Evolutionary conservation across 2,797 vertebrate species (phyloP).

Genomic region (Spizella passerina): DNA sequence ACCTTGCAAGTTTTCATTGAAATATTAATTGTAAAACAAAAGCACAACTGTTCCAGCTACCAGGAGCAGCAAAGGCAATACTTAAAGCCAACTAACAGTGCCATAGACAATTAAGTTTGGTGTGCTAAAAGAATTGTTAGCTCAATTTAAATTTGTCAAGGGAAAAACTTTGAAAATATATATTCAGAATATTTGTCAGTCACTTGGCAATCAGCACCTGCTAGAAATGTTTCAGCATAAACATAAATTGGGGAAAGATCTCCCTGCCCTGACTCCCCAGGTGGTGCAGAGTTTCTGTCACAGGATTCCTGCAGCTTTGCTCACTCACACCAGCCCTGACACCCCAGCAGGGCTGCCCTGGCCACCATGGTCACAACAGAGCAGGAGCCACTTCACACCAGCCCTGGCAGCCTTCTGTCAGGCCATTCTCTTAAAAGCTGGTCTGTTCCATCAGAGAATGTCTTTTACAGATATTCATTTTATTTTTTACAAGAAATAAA

Average conservation of each 20-base stretch:
- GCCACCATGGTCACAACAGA: not conserved
- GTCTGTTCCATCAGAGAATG: not conserved
- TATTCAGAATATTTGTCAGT: not conserved
- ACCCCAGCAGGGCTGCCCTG: not conserved
- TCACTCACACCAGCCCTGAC: too few relatives aligned
- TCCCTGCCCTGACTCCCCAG: not conserved
- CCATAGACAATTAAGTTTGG: not conserved
- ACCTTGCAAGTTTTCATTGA: slow-evolving; percentile 44
- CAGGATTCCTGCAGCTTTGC: not conserved
- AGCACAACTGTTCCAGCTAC: slow-evolving; percentile 52
- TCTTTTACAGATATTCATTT: not conserved
- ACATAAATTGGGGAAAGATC: not conserved
- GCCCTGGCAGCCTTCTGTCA: not conserved
- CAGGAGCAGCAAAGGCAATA: slow-evolving; percentile 23
- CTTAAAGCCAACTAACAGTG: not conserved
- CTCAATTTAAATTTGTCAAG: slow-evolving; percentile 12
- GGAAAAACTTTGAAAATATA: slow-evolving; percentile 5
- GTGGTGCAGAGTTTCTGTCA: not conserved
- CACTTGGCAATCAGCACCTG: not conserved
- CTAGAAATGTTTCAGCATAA: not conserved
- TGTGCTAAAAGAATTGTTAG: not conserved
- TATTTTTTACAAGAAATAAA: slow-evolving; percentile 28
- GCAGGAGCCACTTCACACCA: accelerated
- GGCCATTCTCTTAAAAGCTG: not conserved
- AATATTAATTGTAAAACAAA: slow-evolving; percentile 65